Evolutionary conservation across 2,888 invertebrate species (phyloP).

Genomic region (Heteromurus nitidus): DNA sequence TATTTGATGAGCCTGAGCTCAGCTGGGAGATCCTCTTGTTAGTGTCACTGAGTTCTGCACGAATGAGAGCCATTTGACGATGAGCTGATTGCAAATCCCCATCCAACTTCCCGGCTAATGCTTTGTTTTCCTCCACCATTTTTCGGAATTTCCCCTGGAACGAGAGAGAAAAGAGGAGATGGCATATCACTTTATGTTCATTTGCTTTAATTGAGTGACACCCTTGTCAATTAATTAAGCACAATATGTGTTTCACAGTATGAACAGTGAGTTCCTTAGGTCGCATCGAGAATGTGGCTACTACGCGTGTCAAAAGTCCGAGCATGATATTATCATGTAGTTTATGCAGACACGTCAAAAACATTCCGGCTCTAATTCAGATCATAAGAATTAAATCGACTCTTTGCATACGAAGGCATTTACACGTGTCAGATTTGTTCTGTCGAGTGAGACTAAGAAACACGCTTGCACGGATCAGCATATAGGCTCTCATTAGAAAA

Average conservation of each 20-base stretch:
- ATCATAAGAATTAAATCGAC: no score
- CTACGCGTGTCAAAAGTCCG: neutral
- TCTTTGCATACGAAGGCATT: no score
- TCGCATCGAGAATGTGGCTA: no score
- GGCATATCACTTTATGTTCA: neutral
- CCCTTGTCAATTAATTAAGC: conserved; percentile 4
- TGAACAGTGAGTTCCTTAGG: no score
- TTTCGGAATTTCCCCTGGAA: conserved; percentile 86
- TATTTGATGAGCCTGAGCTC: conserved; percentile 74
- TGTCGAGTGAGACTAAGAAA: neutral
- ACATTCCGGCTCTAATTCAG: no score
- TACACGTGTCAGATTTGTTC: neutral
- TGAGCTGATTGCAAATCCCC: conserved; percentile 81
- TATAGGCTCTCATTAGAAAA: conserved; percentile 5
- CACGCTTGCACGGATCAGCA: neutral
- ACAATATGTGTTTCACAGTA: neutral
- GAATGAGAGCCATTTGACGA: conserved; percentile 79
- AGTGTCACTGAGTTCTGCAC: conserved; percentile 79
- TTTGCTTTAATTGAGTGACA: conserved; percentile 35
- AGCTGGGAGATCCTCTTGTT: conserved; percentile 76
- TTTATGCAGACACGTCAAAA: no score
- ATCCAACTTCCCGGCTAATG: conserved; percentile 78
- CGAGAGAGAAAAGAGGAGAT: neutral
- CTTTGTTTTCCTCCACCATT: conserved; percentile 90
- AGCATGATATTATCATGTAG: no score